phyloP scores from a whole-genome alignment of 2,888 invertebrate species.

The Drosophila monieri region DNA sequence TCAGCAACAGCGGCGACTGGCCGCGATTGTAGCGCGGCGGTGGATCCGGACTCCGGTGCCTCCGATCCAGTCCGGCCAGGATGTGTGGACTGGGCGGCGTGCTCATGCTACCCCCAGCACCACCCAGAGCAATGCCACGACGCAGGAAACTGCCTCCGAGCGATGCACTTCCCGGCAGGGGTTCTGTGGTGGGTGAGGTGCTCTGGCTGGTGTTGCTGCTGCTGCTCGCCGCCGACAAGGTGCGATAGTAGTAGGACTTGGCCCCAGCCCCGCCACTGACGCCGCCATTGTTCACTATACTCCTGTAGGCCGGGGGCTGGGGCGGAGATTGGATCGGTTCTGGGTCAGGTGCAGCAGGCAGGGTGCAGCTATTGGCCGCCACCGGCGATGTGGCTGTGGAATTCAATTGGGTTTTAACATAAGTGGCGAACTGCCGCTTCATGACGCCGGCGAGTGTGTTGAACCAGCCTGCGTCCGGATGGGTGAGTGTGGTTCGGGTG shows the following conservation, averaged over 20 bases:
- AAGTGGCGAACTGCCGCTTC: conserved; percentile 92
- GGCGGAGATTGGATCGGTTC: conserved; percentile 19
- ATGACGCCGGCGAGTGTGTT: conserved; percentile 88
- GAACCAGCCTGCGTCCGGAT: conserved; percentile 85
- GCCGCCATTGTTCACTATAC: conserved; percentile 53
- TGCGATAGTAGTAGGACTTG: conserved; percentile 76
- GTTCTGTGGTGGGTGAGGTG: conserved; percentile 79
- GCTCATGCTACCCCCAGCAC: conserved; percentile 42
- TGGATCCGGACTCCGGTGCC: conserved; percentile 87
- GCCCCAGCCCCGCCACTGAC: conserved; percentile 11
- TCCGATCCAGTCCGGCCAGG: conserved; percentile 77
- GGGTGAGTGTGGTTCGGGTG: conserved; percentile 22
- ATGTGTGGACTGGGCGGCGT: conserved; percentile 79
- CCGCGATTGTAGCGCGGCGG: conserved; percentile 85
- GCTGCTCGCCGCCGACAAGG: conserved; percentile 76
- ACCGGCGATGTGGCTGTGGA: conserved; percentile 67
- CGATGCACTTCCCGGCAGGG: conserved; percentile 37
- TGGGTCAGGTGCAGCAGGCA: conserved; percentile 27
- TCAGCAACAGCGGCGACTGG: conserved; percentile 85
- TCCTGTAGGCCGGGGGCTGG: conserved; percentile 59
- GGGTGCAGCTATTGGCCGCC: conserved; percentile 18
- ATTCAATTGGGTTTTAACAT: conserved; percentile 91
- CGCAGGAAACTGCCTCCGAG: conserved; percentile 59
- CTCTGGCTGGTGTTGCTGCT: conserved; percentile 73
- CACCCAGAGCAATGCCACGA: conserved; percentile 53